Base-by-base conservation (phyloP, 2,797 vertebrate genomes). In the Pangasius larnaudii region DNA sequence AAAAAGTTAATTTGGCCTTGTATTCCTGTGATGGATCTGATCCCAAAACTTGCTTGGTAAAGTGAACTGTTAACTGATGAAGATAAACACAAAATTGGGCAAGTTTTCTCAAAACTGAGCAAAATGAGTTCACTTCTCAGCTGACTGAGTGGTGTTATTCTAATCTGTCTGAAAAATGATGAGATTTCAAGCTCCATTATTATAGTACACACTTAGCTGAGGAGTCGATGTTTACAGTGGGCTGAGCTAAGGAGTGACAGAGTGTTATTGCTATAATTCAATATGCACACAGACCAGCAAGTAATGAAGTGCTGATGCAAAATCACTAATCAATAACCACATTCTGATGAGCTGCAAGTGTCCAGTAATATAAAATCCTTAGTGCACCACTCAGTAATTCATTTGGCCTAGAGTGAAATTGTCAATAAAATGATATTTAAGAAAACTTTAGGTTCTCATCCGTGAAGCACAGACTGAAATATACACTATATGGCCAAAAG, bases 111-210 rank as follows among this genome's bases (percentile, higher is more conserved):
- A 14, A 39, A 59, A 39, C 56, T 0, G 9, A 36, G 22, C 59
- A 80, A 39, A 79, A 36, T 58, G 4, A 36, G 51, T 36, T 39
- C 53, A 80, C 30, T 58, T 24, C 78, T 80, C 53, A 80, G 30
- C 78, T 61, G 79, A 42, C 36, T 14, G 6, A 39, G 79, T 27
- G 56, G 33, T 27, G 24, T 81, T 81, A 81, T 61, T 81, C 24
- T 46, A 81, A 61, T 61, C 79, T 16, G 58, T 42, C 22, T 61
- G 30, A 61, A 81, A 81, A 81, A 81, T 58, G 22, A 81, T 81
- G 56, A 42, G 56, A 61, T 81, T 81, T 81, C 19, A 16, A 81
- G 58, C 58, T 42, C 61, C 36, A 61, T 81, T 61, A 42, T 61
- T 27, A 27, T 8, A 13, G 11, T 61, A 27, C 36, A 18, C 24